Percentiles rank a stretch among this genome's conserved stretches.
Conservation (phyloP, 2,113 vertebrate genomes). For the Oncorhynchus masou region DNA sequence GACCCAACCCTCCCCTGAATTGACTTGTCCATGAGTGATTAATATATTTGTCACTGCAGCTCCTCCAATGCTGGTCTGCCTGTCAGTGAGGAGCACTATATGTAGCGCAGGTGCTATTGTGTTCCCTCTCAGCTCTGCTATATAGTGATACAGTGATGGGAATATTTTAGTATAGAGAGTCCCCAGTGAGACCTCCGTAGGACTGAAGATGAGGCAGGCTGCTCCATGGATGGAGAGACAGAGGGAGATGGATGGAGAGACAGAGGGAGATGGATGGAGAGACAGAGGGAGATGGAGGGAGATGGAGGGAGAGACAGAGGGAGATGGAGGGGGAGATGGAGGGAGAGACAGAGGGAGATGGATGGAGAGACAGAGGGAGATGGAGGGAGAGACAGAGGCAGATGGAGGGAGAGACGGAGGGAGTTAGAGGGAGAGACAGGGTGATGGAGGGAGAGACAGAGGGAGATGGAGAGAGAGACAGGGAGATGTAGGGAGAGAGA, state of each 20-base stretch:
- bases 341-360: no score
- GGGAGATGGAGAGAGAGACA: no score
- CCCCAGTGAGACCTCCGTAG: slow-evolving; percentile 47
- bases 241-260: no score
- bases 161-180: slow-evolving; percentile 54
- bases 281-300: no score
- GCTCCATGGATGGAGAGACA: background rate
- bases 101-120: slow-evolving; percentile 42
- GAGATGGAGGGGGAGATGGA: no score
- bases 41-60: slow-evolving; percentile 54
- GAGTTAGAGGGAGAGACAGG: no score
- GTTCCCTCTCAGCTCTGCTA: slow-evolving; percentile 45
- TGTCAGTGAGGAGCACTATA: slow-evolving; percentile 57
- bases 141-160: slow-evolving; percentile 25
- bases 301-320: no score
- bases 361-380: slow-evolving; percentile 10
- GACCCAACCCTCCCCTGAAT: background rate
- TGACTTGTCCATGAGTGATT: slow-evolving; percentile 43
- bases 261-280: no score
- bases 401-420: no score
- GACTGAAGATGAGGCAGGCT: slow-evolving; percentile 24
- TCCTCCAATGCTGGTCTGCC: slow-evolving; percentile 29
- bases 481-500: no score
- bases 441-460: no score
- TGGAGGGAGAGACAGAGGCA: no score